These are phyloP conservation scores for Pao palembangensis DNA, from an alignment of 2,113 vertebrate genomes.

Conservation along the genomic window DNA sequence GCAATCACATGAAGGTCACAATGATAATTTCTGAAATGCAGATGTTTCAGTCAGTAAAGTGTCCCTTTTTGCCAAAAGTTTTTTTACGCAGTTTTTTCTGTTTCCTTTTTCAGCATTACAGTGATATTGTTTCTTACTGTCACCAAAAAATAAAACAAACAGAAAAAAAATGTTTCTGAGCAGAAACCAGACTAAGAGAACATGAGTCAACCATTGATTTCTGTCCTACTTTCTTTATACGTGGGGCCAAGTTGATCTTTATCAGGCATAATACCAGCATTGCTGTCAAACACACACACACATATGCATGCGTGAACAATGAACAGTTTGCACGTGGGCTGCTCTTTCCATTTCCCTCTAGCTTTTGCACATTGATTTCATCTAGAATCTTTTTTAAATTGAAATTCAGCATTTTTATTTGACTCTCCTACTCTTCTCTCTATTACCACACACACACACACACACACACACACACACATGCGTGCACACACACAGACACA, in stretches of 20 bases:
- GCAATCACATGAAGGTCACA: not conserved
- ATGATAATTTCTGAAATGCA: not conserved
- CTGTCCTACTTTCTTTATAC: slow-evolving; percentile 34
- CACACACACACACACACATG: slow-evolving; percentile 14
- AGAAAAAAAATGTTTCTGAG: not conserved
- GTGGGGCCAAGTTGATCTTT: slow-evolving; percentile 58
- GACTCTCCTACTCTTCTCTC: slow-evolving; percentile 40
- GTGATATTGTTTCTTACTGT: not conserved
- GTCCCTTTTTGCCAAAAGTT: no score
- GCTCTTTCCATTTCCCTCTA: slow-evolving; percentile 69
- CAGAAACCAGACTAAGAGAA: slow-evolving; percentile 16
- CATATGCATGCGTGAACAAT: slow-evolving; percentile 39
- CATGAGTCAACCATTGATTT: slow-evolving; percentile 42
- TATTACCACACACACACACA: slow-evolving; percentile 23
- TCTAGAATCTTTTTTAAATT: slow-evolving; percentile 52
- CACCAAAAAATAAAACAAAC: not conserved
- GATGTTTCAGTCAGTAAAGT: no score
- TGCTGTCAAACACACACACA: slow-evolving; percentile 14
- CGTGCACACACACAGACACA: slow-evolving; percentile 12
- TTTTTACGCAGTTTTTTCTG: not conserved
- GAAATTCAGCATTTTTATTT: slow-evolving; percentile 66
- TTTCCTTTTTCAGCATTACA: not conserved
- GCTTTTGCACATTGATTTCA: slow-evolving; percentile 67
- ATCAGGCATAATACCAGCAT: slow-evolving; percentile 10
- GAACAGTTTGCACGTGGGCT: slow-evolving; percentile 65